A percentile compares a stretch with the other conserved stretches of the same genome.
Evolutionary conservation across 2,113 vertebrate species (phyloP).

Genomic region (Chunga burmeisteri): DNA sequence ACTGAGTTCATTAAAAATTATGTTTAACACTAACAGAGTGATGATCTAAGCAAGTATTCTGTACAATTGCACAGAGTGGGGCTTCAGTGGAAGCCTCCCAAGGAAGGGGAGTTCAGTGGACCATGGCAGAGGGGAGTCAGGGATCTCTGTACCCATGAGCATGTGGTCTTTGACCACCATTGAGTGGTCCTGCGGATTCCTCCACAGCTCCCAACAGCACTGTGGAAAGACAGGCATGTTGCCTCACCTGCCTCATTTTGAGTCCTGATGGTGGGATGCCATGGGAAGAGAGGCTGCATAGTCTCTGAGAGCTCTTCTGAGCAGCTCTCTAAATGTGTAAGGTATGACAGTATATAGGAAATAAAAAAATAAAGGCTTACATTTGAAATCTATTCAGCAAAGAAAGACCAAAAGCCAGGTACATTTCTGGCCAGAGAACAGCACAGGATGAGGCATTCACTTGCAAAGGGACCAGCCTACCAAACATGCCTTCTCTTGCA

Average conservation of each 20-base stretch:
- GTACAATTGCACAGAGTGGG: not conserved
- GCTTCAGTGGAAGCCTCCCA: not conserved
- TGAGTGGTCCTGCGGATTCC: not conserved
- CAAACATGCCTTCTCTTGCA: not conserved
- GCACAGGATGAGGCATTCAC: not conserved
- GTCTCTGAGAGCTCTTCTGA: not conserved
- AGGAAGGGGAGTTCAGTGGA: not conserved
- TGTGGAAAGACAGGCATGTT: not conserved
- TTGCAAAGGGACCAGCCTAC: not conserved
- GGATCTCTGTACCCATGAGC: not conserved
- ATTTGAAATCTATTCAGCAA: not conserved
- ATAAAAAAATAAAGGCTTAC: not conserved
- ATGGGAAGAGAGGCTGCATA: not conserved
- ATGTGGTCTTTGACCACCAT: fast-evolving
- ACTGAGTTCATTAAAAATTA: not conserved
- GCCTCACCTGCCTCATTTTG: not conserved
- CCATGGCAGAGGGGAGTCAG: not conserved
- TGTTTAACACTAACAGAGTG: not conserved
- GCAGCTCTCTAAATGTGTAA: not conserved
- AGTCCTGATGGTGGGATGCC: not conserved
- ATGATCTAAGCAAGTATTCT: not conserved
- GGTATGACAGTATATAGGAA: not conserved
- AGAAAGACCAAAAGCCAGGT: not conserved
- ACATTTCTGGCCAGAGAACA: not conserved
- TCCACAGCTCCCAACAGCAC: not conserved